A percentile compares a stretch with the other conserved stretches of the same genome.
Evolutionary conservation across 2,797 vertebrate species (phyloP).

Genomic region (Hemitrygon akajei): DNA sequence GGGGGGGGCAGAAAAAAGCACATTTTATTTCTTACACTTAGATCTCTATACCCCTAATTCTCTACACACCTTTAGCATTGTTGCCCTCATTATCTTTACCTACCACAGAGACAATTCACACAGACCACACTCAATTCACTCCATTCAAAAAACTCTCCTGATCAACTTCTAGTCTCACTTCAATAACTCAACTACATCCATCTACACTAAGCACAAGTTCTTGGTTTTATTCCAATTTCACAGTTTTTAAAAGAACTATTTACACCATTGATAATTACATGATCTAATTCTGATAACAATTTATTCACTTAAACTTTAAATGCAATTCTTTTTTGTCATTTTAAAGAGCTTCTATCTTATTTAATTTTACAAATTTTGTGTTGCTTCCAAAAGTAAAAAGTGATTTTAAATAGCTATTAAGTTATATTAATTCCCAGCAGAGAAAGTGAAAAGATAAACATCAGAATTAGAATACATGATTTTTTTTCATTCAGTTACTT

Average conservation of each 20-base stretch:
- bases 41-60: background rate
- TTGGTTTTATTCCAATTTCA: background rate
- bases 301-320: background rate
- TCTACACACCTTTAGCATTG: background rate
- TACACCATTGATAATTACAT: background rate
- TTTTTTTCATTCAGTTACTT: background rate
- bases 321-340: background rate
- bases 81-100: background rate
- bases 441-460: background rate
- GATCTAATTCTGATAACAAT: background rate
- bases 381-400: background rate
- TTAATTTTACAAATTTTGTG: background rate
- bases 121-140: background rate
- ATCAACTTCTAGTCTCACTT: background rate
- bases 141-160: background rate
- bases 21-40: background rate
- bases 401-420: background rate
- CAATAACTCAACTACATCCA: background rate
- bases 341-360: background rate
- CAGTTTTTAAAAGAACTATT: background rate
- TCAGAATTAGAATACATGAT: background rate
- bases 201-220: background rate
- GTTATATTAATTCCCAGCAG: background rate
- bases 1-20: background rate
- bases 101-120: background rate